Evolutionary conservation across 2,797 vertebrate species (phyloP), one percentile per base, ranked within the genome.

Genomic region (Diglossa cyanea): DNA sequence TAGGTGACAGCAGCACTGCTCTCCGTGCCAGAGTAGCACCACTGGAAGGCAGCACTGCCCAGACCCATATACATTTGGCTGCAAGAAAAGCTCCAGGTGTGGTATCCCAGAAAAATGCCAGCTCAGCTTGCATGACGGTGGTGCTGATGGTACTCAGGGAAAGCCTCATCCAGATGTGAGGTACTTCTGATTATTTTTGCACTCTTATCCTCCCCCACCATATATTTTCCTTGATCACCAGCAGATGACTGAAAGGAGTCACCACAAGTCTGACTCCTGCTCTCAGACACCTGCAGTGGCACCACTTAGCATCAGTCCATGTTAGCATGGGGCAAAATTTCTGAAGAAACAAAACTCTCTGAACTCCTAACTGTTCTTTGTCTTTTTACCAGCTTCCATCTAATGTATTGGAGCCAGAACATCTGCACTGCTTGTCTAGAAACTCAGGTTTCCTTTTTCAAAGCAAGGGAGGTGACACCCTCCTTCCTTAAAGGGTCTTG

Each of bases 1-100:
- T 31, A 66, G 68, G 89, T 88, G 95, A 77, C 93, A 93, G 48
- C 75, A 90, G 71, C 58, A 11, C 55, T 68, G 72, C 65, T 65
- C 58, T 23, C 47, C 4, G 0, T 7, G 30, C 33, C 61, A 26
- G 35, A 31, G 11, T 1, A 25, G 23, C 39, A 17, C 55, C 48
- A 63, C 66, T 80, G 77, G 51, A 73, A 62, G 48, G 57, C 54
- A 40, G 53, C 4, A 1, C 61, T 60, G 45, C 40, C 28, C 53
- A 88, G 55, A 12, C 17, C 30, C 1, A 1, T 9, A 3, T 4
- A 31, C 9, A 16, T 19, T 25, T 31, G 25, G 11, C 61, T 76
- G 14, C 13, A 68, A 51, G 39, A 39, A 68, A 45, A 60, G 7
- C 17, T 57, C 28, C 61, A 50, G 47, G 26, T 4, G 4, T 7